Evolutionary conservation across 2,888 invertebrate species (phyloP).

Genomic region (Tolmerus cingulatus): DNA sequence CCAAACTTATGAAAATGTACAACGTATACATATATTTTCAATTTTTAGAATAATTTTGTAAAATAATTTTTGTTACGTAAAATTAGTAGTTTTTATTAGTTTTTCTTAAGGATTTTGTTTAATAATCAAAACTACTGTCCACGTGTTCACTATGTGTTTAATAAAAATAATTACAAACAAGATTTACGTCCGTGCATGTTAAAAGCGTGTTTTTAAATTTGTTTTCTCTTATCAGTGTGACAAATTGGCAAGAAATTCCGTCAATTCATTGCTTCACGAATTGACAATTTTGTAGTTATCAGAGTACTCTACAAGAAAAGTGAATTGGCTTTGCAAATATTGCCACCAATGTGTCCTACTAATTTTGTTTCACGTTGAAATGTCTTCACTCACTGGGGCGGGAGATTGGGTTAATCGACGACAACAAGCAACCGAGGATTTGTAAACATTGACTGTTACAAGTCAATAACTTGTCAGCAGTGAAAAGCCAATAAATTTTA

Average conservation of each 20-base stretch:
- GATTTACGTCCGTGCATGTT: neutral
- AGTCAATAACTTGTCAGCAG: neutral
- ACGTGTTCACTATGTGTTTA: neutral
- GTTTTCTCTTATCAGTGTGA: neutral
- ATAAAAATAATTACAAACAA: neutral
- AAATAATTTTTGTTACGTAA: too few species aligned
- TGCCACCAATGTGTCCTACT: neutral
- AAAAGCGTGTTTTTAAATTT: neutral
- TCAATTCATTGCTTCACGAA: neutral
- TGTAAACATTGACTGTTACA: slow-evolving; percentile 7
- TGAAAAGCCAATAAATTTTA: slow-evolving; percentile 6
- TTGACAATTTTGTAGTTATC: neutral
- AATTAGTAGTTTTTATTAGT: too few species aligned
- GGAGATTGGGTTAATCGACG: neutral
- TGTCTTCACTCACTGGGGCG: neutral
- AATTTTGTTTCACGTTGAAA: neutral
- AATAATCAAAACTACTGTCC: too few species aligned
- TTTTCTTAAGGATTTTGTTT: too few species aligned
- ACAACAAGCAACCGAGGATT: neutral
- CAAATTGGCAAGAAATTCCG: neutral
- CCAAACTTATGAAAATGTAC: too few species aligned
- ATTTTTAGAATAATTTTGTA: too few species aligned
- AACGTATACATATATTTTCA: too few species aligned
- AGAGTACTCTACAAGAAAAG: neutral
- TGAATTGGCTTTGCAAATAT: neutral